phyloP scores from a whole-genome alignment of 2,113 vertebrate species.

The Cebus imitator region DNA sequence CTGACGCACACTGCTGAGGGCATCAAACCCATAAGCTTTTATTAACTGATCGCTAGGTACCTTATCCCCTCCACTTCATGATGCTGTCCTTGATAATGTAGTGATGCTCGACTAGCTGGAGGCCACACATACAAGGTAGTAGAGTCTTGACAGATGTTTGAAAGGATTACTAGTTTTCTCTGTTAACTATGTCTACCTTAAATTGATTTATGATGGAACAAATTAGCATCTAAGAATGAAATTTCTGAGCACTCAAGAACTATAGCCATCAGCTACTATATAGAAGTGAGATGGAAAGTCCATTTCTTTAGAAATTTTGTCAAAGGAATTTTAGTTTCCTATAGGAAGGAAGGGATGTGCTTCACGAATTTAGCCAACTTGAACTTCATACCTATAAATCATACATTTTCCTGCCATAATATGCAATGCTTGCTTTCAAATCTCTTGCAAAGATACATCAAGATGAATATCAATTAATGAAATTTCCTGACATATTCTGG shows the following conservation, averaged over 20 bases:
- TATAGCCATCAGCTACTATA: not conserved
- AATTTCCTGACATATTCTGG: slow-evolving; percentile 43
- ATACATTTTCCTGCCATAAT: not conserved
- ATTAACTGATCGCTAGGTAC: not conserved
- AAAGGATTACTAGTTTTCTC: slow-evolving; percentile 28
- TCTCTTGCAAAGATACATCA: slow-evolving; percentile 23
- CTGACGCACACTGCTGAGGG: not conserved
- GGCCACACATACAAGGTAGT: not conserved
- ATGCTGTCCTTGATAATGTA: not conserved
- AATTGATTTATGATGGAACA: slow-evolving; percentile 13
- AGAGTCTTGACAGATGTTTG: slow-evolving; percentile 27
- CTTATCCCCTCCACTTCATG: not conserved
- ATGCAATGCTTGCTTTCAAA: not conserved
- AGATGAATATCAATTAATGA: not conserved
- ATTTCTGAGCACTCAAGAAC: not conserved
- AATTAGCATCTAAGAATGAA: slow-evolving; percentile 23
- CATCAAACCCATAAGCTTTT: not conserved
- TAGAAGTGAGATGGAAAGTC: not conserved
- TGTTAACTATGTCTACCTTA: not conserved
- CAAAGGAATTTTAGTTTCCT: slow-evolving; percentile 13
- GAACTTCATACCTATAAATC: not conserved
- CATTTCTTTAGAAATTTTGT: slow-evolving; percentile 3
- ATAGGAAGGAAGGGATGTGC: not conserved
- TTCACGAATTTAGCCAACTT: not conserved
- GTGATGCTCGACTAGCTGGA: not conserved